phyloP scores from a whole-genome alignment of 1,140 invertebrate species.

The Drosophila carrolli region DNA sequence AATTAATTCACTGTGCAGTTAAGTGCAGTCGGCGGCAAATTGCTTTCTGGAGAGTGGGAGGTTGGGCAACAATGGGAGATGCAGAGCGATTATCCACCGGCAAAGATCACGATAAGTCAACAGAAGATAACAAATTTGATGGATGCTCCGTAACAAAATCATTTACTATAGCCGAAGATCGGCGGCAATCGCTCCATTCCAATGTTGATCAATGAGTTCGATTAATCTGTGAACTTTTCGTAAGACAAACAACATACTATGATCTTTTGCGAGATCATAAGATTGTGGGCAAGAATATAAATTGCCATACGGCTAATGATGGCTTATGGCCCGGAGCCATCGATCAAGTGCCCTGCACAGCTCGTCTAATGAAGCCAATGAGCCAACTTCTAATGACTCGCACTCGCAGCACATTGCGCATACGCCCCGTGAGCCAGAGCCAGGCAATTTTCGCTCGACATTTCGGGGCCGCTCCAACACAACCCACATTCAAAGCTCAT shows the following conservation, averaged over 20 bases:
- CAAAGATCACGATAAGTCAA: slow-evolving; percentile 28
- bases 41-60: slow-evolving; percentile 1
- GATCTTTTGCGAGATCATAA: neutral
- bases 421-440: slow-evolving; percentile 30
- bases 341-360: slow-evolving; percentile 37
- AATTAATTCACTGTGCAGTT: neutral
- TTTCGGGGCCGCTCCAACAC: slow-evolving; percentile 34
- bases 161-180: slow-evolving; percentile 7
- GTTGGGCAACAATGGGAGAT: neutral
- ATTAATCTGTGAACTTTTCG: slow-evolving; percentile 38
- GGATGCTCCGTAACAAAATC: slow-evolving; percentile 28
- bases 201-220: slow-evolving; percentile 28
- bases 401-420: slow-evolving; percentile 32
- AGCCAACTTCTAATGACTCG: slow-evolving; percentile 26
- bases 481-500: slow-evolving; percentile 72
- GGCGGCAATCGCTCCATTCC: neutral
- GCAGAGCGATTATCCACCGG: slow-evolving; percentile 12
- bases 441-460: slow-evolving; percentile 36
- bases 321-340: slow-evolving; percentile 30
- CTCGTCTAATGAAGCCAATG: slow-evolving; percentile 26
- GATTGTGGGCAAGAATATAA: slow-evolving; percentile 17
- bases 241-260: slow-evolving; percentile 24
- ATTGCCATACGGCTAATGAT: slow-evolving; percentile 46
- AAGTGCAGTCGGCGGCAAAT: slow-evolving; percentile 36
- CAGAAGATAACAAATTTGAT: slow-evolving; percentile 24